Base-by-base conservation (phyloP, 2,888 invertebrate species). In the Drosophila monieri region DNA sequence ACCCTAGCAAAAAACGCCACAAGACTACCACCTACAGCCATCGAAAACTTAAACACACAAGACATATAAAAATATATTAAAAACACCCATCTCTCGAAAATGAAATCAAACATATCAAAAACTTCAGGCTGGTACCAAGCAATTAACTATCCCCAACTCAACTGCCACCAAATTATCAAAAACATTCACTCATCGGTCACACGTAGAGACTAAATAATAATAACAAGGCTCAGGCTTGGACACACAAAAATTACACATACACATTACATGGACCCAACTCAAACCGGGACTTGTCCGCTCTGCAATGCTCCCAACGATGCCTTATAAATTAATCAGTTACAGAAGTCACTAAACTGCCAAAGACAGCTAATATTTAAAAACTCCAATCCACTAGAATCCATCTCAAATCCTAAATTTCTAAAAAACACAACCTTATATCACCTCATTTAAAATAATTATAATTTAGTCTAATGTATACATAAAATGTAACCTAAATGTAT, bases 311-410 rank as follows among this genome's bases (percentile, higher is more conserved):
- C 41, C 41, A 41, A 41, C 21, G 41, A 15, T 18, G 41, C 18
- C 41, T 41, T 41, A 41, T 41, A 18, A 41, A 41, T 41, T 41
- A 41, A 41, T 41, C 41, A 14, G 1, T 18, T 41, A 41, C 18
- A 18, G 18, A 41, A 18, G 41, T 18, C 41, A 41, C 41, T 41
- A 41, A 41, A 41, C 41, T 8, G 18, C 41, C 41, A 18, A 41
- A 41, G 41, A 9, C 18, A 41, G 2, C 41, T 8, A 6, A 41
- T 41, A 15, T 41, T 15, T 15, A 18, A 41, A 41, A 41, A 41
- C 41, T 18, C 18, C 41, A 41, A 41, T 18, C 41, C 2, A 41
- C 41, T 41, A 18, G 9, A 41, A 41, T 41, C n/a, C 15, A 8
- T 41, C 41, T 9, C 9, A 41, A 41, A 41, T n/a, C 18, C 41